Base-by-base conservation (phyloP, 2,888 invertebrate species). In the Cheilosia grossa region DNA sequence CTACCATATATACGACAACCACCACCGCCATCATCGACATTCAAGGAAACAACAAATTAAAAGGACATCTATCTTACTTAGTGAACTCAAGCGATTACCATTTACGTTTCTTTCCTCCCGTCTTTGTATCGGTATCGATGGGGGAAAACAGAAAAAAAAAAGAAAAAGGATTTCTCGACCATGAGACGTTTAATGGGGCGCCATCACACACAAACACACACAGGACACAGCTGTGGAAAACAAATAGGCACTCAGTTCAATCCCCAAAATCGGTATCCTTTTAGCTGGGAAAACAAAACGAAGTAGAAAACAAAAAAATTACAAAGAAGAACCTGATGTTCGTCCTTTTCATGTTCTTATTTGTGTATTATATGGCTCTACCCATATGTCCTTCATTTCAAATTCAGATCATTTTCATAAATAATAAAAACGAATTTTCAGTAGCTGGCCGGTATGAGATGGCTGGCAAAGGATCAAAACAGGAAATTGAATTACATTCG, bases 31-130 rank as follows among this genome's bases (percentile, higher is more conserved):
- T 54, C 17, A 69, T 69, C 51, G 66, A 49, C 53, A 70, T 77
- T 72, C n/a, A 30, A 54, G 82, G 78, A 82, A 82, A 82, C 78
- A 82, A 82, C 82, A 82, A 82, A 82, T 82, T 82, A 82, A 82
- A 78, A 82, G 78, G 82, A 82, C 82, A 82, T 82, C 82, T 78
- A 82, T 82, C 82, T 78, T 82, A 78, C 82, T 82, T 82, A 73
- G 82, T 69, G 78, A 82, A 78, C 82, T 78, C 78, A 73, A 70
- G 73, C 82, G 78, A 78, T 82, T 69, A 78, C 82, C 78, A 82
- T 82, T 78, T 51, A 73, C 63, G 72, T 78, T 78, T 78, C 51
- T 67, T 59, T 69, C 15, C 7, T 51, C 49, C 10, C 15, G 13
- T 42, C 44, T 21, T 21, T 24, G 24, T 42, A 15, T 17, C 4